phyloP scores from a whole-genome alignment of 2,888 invertebrate species.

The Rhagophthalmus giganteus region DNA sequence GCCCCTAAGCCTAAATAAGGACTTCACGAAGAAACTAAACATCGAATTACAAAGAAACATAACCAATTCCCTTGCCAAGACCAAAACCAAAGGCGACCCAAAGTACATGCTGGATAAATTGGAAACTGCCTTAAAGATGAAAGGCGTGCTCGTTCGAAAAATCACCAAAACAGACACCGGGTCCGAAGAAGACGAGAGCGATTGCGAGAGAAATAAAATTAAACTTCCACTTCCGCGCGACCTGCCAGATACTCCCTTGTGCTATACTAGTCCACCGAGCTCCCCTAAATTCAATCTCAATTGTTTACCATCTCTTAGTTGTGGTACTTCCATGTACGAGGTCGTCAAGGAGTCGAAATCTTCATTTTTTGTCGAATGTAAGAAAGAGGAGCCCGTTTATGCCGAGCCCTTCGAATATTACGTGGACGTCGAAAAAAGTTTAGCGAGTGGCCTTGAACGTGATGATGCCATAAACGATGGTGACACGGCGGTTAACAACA shows the following conservation, averaged over 20 bases:
- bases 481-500: slow-evolving; percentile 25
- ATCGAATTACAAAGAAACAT: slow-evolving; percentile 33
- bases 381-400: slow-evolving; percentile 62
- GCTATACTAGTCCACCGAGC: slow-evolving; percentile 8
- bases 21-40: slow-evolving; percentile 36
- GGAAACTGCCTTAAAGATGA: slow-evolving; percentile 62
- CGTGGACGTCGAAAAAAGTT: slow-evolving; percentile 25
- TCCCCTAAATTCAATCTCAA: slow-evolving; percentile 47
- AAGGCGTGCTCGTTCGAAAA: slow-evolving; percentile 47
- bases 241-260: slow-evolving; percentile 26
- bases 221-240: slow-evolving; percentile 29
- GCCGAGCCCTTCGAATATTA: slow-evolving; percentile 61
- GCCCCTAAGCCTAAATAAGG: slow-evolving; percentile 25
- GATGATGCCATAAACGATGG: slow-evolving; percentile 28
- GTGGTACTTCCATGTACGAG: slow-evolving; percentile 47
- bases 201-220: slow-evolving; percentile 41
- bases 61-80: slow-evolving; percentile 4
- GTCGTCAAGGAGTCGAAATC: slow-evolving; percentile 48
- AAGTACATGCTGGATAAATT: slow-evolving; percentile 69
- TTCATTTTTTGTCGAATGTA: slow-evolving; percentile 48
- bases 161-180: slow-evolving; percentile 41
- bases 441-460: slow-evolving; percentile 20
- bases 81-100: slow-evolving; percentile 55
- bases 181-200: slow-evolving; percentile 51
- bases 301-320: slow-evolving; percentile 52